These are phyloP conservation scores for Silurus glanis DNA, from an alignment of 2,113 vertebrate genomes.

Conservation along the genomic window DNA sequence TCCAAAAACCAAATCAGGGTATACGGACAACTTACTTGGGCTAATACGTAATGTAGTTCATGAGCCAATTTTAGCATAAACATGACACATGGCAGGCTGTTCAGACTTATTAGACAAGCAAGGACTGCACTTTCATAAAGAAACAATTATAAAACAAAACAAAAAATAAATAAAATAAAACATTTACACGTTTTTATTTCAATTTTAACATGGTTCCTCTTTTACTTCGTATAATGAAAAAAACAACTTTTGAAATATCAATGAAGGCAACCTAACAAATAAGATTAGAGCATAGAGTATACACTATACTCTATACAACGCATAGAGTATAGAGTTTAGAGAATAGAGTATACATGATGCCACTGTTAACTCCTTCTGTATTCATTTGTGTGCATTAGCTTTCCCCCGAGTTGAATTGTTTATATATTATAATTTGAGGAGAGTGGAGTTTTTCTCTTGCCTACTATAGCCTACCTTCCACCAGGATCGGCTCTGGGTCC, in stretches of 20 bases:
- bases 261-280: neutral
- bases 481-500: neutral
- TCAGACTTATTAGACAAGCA: neutral
- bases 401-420: neutral
- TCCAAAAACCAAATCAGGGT: no score
- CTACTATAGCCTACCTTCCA: neutral
- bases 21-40: no score
- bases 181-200: neutral
- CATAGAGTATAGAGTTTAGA: no score
- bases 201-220: neutral
- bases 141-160: neutral
- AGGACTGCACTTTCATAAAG: neutral
- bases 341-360: neutral
- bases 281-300: no score
- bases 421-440: neutral
- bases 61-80: no score
- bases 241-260: neutral
- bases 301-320: no score
- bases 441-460: neutral
- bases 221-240: neutral
- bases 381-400: neutral
- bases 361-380: no score
- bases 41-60: no score
- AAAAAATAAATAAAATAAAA: no score
- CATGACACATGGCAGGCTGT: neutral